These are phyloP conservation scores for Coenonympha arcania DNA, from an alignment of 2,888 invertebrate genomes.

Conservation along the genomic window DNA sequence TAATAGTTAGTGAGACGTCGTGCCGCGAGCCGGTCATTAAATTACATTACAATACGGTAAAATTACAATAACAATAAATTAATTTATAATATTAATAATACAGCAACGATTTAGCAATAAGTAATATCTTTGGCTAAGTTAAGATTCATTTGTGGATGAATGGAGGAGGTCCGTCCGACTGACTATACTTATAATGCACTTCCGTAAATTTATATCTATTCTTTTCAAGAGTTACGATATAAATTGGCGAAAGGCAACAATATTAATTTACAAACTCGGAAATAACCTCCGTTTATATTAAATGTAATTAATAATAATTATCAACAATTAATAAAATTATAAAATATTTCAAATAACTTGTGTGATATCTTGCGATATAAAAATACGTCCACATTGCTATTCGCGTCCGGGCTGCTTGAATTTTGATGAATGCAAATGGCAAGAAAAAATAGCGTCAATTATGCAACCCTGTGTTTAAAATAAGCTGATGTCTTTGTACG, in stretches of 20 bases:
- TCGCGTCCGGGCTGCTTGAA: background rate
- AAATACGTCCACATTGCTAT: background rate
- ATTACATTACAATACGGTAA: slow-evolving; percentile 42
- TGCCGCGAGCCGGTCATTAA: slow-evolving; percentile 28
- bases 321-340: slow-evolving; percentile 51
- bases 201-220: background rate
- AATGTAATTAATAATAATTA: slow-evolving; percentile 28
- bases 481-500: background rate
- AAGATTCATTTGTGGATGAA: slow-evolving; percentile 44
- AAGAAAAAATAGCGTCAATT: too few relatives aligned
- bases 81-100: slow-evolving; percentile 42
- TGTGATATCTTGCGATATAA: background rate
- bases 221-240: background rate
- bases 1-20: slow-evolving; percentile 35
- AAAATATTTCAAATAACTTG: slow-evolving; percentile 29
- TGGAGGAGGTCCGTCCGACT: slow-evolving; percentile 9
- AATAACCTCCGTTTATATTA: slow-evolving; percentile 15
- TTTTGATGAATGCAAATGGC: too few relatives aligned
- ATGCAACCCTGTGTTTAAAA: background rate
- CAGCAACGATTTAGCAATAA: slow-evolving; percentile 46
- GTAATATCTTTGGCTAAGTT: slow-evolving; percentile 58
- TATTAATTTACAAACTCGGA: slow-evolving; percentile 1
- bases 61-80: slow-evolving; percentile 41
- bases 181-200: slow-evolving; percentile 6
- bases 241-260: background rate